These are phyloP conservation scores for Theropithecus gelada DNA, from an alignment of 2,113 vertebrate genomes.

Conservation along the genomic window DNA sequence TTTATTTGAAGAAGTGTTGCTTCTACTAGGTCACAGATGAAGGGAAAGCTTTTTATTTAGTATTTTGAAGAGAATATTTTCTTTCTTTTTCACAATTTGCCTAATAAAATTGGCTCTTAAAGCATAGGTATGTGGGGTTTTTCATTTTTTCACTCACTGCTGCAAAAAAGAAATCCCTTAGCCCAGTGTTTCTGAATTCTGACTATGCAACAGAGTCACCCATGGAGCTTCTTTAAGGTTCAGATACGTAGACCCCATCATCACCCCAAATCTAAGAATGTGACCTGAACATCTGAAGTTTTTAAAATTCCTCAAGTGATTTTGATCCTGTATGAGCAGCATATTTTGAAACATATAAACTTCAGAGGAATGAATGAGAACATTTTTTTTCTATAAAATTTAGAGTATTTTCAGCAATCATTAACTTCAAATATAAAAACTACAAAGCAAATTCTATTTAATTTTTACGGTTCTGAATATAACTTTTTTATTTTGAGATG, in stretches of 20 bases:
- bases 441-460: neutral
- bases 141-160: neutral
- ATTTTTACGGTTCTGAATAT: neutral
- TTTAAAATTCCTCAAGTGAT: neutral
- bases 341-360: neutral
- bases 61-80: neutral
- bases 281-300: neutral
- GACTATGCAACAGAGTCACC: neutral
- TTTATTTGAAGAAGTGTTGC: neutral
- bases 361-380: neutral
- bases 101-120: neutral
- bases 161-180: neutral
- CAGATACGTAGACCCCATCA: neutral
- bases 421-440: neutral
- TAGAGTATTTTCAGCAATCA: neutral
- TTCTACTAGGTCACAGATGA: neutral
- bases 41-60: neutral
- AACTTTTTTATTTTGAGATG: no score
- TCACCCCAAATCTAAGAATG: neutral
- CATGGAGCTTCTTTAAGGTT: neutral
- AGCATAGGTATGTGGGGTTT: neutral
- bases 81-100: neutral
- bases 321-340: neutral
- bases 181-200: neutral
- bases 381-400: neutral